phyloP scores from a whole-genome alignment of 2,113 vertebrate species.

The Xenotilapia flavipinnis region DNA sequence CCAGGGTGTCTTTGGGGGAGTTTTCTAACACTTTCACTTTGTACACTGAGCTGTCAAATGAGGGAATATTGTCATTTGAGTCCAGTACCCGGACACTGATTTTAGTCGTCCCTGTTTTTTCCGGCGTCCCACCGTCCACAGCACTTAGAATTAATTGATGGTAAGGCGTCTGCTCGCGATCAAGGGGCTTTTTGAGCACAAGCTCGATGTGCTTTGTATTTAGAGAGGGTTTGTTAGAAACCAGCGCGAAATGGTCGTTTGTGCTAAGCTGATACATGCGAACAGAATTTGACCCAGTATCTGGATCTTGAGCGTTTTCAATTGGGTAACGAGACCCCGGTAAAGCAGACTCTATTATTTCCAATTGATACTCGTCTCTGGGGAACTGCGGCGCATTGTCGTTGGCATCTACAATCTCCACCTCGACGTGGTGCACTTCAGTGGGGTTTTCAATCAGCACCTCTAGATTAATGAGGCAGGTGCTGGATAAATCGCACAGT shows the following conservation, averaged over 20 bases:
- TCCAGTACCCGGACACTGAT: conserved; percentile 73
- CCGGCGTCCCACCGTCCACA: conserved; percentile 71
- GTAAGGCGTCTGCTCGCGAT: conserved; percentile 72
- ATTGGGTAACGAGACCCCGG: conserved; percentile 72
- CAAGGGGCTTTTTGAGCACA: conserved; percentile 74
- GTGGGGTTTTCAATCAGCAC: conserved; percentile 70
- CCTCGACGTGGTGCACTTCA: conserved; percentile 70
- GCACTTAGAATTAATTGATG: conserved; percentile 74
- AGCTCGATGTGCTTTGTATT: conserved; percentile 81
- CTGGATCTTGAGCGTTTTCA: conserved; percentile 72
- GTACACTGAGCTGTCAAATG: conserved; percentile 73
- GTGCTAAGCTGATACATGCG: conserved; percentile 87
- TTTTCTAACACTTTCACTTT: conserved; percentile 80
- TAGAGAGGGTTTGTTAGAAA: conserved; percentile 83
- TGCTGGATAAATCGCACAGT: conserved; percentile 61
- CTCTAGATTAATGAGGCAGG: conserved; percentile 70
- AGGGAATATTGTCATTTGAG: conserved; percentile 73
- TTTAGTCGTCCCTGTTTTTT: conserved; percentile 67
- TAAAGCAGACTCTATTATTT: conserved; percentile 71
- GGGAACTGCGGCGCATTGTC: conserved; percentile 78
- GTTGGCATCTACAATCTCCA: conserved; percentile 72
- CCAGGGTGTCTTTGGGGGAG: conserved; percentile 70
- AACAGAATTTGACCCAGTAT: conserved; percentile 86
- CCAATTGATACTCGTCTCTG: conserved; percentile 71
- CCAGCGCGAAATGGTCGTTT: conserved; percentile 86